Evolutionary conservation across 2,888 invertebrate species (phyloP).

Genomic region (Noctua comes): DNA sequence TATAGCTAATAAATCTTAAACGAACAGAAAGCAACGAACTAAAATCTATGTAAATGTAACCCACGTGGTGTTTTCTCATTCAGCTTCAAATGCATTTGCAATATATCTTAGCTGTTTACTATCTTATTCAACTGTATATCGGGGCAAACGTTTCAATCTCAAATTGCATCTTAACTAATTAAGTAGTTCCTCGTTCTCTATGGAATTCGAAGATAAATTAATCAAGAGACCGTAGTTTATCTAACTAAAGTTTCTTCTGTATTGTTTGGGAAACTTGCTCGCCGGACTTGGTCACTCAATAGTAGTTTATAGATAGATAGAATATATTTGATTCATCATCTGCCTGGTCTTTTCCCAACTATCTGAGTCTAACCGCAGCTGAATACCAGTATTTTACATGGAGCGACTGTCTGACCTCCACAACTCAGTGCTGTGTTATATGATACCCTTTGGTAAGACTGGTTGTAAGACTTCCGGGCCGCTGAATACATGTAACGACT

Average conservation of each 20-base stretch:
- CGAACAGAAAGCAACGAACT: neutral
- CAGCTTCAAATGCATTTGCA: neutral
- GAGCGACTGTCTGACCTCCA: neutral
- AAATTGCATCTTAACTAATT: slow-evolving; percentile 51
- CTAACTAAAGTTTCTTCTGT: slow-evolving; percentile 11
- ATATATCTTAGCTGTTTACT: slow-evolving; percentile 4
- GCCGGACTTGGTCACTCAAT: neutral
- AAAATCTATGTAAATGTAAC: neutral
- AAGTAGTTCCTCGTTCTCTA: slow-evolving; percentile 24
- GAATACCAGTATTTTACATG: neutral
- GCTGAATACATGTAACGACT: neutral
- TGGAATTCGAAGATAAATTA: slow-evolving; percentile 35
- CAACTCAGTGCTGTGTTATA: neutral
- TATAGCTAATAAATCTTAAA: neutral
- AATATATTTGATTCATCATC: neutral
- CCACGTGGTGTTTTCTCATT: neutral
- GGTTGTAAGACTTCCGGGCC: neutral
- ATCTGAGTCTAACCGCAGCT: neutral
- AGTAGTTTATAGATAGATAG: neutral
- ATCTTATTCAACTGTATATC: neutral
- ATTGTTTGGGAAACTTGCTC: neutral
- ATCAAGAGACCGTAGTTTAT: slow-evolving; percentile 33
- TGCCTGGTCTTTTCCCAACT: neutral
- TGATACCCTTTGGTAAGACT: neutral
- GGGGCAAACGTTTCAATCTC: slow-evolving; percentile 23